A percentile compares a stretch with the other conserved stretches of the same genome.
phyloP scores from a whole-genome alignment of 2,797 vertebrate genomes.

The Oryzias sinensis region DNA sequence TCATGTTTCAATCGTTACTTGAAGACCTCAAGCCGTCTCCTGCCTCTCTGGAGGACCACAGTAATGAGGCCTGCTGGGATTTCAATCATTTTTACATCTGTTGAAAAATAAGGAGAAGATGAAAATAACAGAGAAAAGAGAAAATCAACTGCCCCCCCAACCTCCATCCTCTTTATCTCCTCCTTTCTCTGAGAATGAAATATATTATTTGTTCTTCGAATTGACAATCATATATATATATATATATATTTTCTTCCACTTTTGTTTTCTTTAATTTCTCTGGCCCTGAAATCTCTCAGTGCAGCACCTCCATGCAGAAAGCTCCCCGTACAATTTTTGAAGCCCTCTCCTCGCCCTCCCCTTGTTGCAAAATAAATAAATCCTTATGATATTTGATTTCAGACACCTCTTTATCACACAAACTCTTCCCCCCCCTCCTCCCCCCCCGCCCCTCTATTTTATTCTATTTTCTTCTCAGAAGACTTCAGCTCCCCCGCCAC shows the following conservation, averaged over 20 bases:
- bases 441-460: slow-evolving; percentile 45
- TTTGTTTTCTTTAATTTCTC: slow-evolving; percentile 66
- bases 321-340: slow-evolving; percentile 60
- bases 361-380: slow-evolving; percentile 75
- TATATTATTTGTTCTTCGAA: slow-evolving; percentile 77
- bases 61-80: slow-evolving; percentile 96
- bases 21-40: slow-evolving; percentile 83
- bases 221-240: slow-evolving; percentile 64
- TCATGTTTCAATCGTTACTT: slow-evolving; percentile 91
- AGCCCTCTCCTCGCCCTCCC: slow-evolving; percentile 42
- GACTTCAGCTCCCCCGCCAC: slow-evolving; percentile 14
- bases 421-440: slow-evolving; percentile 37
- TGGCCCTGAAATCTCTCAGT: slow-evolving; percentile 70
- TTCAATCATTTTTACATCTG: slow-evolving; percentile 86
- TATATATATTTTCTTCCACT: slow-evolving; percentile 40
- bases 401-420: slow-evolving; percentile 73
- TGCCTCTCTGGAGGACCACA: slow-evolving; percentile 70
- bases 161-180: background rate
- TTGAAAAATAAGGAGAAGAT: slow-evolving; percentile 76
- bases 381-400: slow-evolving; percentile 75
- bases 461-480: slow-evolving; percentile 29
- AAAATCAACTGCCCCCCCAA: slow-evolving; percentile 52
- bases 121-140: slow-evolving; percentile 60
- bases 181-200: slow-evolving; percentile 24
- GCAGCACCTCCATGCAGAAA: slow-evolving; percentile 51